phyloP scores from a whole-genome alignment of 2,888 invertebrate species.

The Tachina lurida region DNA sequence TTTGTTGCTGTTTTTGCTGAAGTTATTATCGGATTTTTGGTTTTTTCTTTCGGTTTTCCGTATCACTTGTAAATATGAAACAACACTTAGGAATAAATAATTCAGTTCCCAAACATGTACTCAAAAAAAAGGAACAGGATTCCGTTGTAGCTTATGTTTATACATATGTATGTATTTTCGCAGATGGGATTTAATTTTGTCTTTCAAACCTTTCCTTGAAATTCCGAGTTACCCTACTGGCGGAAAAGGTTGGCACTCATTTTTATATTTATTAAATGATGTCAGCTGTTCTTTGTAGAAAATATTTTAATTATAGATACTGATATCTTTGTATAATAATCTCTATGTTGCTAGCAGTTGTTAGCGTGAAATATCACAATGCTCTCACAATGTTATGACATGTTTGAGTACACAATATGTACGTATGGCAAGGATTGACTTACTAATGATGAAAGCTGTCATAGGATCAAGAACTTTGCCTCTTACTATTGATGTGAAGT shows the following conservation, averaged over 20 bases:
- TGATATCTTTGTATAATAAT: no score
- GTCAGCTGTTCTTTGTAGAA: background rate
- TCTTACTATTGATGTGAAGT: no score
- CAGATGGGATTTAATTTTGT: background rate
- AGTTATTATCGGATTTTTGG: constrained; percentile 44
- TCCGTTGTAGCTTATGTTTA: constrained; percentile 56
- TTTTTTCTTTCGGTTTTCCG: constrained; percentile 8
- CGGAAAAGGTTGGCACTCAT: background rate
- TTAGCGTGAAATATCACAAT: no score
- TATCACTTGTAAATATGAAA: constrained; percentile 76
- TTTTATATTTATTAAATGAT: background rate
- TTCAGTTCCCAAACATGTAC: constrained; percentile 1
- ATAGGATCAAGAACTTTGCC: no score
- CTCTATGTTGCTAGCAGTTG: no score
- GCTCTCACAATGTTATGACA: no score
- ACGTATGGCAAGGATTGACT: no score
- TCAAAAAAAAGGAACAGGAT: constrained; percentile 59
- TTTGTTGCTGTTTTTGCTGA: constrained; percentile 16
- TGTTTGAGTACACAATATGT: no score
- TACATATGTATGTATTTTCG: constrained; percentile 10
- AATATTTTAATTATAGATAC: background rate
- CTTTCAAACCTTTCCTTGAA: background rate
- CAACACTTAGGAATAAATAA: constrained; percentile 39
- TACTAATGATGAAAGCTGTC: no score
- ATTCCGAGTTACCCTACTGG: constrained; percentile 30